phyloP scores from a whole-genome alignment of 2,113 vertebrate species.

The Gavia stellata region DNA sequence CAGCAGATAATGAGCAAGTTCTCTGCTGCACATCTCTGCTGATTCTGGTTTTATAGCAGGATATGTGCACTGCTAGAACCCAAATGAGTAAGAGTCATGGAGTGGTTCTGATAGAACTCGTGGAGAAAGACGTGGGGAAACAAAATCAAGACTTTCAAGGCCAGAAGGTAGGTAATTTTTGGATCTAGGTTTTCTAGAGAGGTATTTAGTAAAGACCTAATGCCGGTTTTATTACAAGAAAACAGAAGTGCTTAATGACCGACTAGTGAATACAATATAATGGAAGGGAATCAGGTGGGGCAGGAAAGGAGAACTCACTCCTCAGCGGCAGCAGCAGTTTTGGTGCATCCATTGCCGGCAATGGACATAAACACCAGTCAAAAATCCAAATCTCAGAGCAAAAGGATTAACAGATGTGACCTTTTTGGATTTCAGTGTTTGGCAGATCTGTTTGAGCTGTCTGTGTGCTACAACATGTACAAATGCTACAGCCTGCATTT shows the following conservation, averaged over 20 bases:
- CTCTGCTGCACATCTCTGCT: no score
- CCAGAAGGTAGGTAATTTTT: slow-evolving; percentile 24
- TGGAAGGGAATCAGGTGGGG: not conserved
- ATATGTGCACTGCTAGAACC: slow-evolving; percentile 25
- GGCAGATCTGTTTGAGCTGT: slow-evolving; percentile 45
- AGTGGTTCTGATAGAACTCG: slow-evolving; percentile 33
- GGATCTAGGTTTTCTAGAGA: slow-evolving; percentile 43
- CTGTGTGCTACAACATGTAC: not conserved
- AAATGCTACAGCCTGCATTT: slow-evolving; percentile 24
- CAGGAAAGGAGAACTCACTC: slow-evolving; percentile 58
- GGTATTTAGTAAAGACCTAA: slow-evolving; percentile 67
- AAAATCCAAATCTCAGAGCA: slow-evolving; percentile 55
- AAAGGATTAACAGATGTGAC: slow-evolving; percentile 44
- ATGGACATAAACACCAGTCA: slow-evolving; percentile 62
- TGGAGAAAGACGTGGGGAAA: slow-evolving; percentile 8
- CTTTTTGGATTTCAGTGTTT: slow-evolving; percentile 22
- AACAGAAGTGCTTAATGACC: slow-evolving; percentile 62
- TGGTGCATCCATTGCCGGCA: slow-evolving; percentile 71
- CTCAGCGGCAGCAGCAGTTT: slow-evolving; percentile 70
- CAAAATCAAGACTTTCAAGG: slow-evolving; percentile 47
- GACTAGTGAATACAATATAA: slow-evolving; percentile 50
- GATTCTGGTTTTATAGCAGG: not conserved
- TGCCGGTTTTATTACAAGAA: slow-evolving; percentile 41
- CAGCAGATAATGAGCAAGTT: slow-evolving; percentile 1
- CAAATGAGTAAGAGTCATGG: not conserved